Percentiles rank a stretch among this genome's conserved stretches.
Evolutionary conservation across 2,888 invertebrate genomes (phyloP).

Genomic region (Mallateleia sp.): DNA sequence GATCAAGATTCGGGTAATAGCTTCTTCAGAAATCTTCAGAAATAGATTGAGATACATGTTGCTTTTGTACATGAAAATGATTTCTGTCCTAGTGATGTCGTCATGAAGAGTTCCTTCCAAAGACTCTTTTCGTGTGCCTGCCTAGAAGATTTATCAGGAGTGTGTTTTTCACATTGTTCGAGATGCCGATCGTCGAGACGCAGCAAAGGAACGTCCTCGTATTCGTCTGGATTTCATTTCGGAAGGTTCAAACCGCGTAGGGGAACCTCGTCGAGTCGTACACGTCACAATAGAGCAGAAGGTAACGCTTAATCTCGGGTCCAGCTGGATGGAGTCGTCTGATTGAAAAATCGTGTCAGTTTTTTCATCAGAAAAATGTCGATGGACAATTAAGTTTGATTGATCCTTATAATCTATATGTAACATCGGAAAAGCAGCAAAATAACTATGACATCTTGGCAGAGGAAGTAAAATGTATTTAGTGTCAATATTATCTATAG

Average conservation of each 20-base stretch:
- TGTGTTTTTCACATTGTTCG: conserved; percentile 90
- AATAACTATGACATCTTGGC: not conserved
- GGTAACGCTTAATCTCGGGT: conserved; percentile 90
- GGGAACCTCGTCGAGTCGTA: conserved; percentile 94
- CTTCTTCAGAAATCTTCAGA: too few relatives aligned
- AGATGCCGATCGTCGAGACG: conserved; percentile 93
- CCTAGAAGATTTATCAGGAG: conserved; percentile 92
- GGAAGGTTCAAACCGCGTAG: conserved; percentile 94
- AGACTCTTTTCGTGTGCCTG: conserved; percentile 95
- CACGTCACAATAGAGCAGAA: conserved; percentile 95
- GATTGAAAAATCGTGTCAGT: conserved; percentile 73
- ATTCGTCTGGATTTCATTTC: conserved; percentile 93
- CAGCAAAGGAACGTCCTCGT: conserved; percentile 94
- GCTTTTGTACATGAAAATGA: conserved; percentile 92
- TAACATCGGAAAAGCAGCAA: not conserved
- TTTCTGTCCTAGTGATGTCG: conserved; percentile 91
- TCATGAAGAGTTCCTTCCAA: conserved; percentile 93
- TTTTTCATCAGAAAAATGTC: too few relatives aligned
- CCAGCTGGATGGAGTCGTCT: conserved; percentile 86
- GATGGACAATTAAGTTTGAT: too few relatives aligned
- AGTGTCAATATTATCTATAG: not conserved
- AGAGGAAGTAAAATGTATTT: not conserved
- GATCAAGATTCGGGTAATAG: too few relatives aligned
- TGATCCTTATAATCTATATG: not conserved
- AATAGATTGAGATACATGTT: too few relatives aligned